Evolutionary conservation across 2,888 invertebrate genomes (phyloP), one percentile per base, ranked within the genome.

Genomic region (Ypsolopha scabrella): DNA sequence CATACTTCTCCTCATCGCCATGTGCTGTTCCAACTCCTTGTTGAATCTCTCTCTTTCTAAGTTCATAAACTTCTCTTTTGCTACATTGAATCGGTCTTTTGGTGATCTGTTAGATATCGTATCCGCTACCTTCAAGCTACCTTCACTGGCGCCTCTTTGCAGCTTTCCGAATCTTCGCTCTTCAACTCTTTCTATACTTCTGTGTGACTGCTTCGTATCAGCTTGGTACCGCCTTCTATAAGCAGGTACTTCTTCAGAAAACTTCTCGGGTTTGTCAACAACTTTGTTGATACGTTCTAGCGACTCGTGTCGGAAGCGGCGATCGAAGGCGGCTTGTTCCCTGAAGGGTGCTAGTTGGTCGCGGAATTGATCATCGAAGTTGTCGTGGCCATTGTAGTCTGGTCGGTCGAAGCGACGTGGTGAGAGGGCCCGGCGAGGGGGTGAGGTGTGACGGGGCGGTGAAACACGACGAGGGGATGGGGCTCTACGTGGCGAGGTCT

Each of bases 61-160:
- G 56, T 93, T 90, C 72, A 92, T 88, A 69, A 95, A 95, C 76
- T 94, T 94, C 65, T 95, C 94, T 74, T 94, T 94, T 46, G 95
- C 94, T 62, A 94, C 94, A 62, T 93, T 92, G 77, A 95, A 94
- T 53, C 94, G 88, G 64, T 94, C 94, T 60, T 92, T 90, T 0
- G 94, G 94, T 1, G 92, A 90, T 24, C 24, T 24, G 24, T 24
- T 24, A 24, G 24, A 24, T 3, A 24, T 24, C 48, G 75, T 63
- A 60, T 86, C 77, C 1, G 79, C 70, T 13, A 80, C 48, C 58
- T 86, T 85, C 48, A 82, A 60, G 67, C 87, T 77, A 58, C 88
- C 67, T 73, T 88, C 74, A 74, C 87, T 70, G 63, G 81, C 64
- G 56, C 87, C 74, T 55, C 85, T 63, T 34, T 80, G 80, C 3